These are phyloP conservation scores for Phortica magna DNA, from an alignment of 2,888 invertebrate genomes.

Conservation along the genomic window DNA sequence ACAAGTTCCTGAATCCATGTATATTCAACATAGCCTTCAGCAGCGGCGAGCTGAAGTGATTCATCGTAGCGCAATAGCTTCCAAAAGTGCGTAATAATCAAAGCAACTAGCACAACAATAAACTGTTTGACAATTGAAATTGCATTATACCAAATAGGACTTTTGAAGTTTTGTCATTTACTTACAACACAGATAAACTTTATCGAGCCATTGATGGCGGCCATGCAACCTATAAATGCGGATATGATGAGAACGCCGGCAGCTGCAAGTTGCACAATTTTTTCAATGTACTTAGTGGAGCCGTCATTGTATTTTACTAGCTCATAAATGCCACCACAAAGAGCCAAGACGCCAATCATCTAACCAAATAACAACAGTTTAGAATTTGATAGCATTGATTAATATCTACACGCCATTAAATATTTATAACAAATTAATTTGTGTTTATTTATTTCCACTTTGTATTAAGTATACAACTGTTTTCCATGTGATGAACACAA, in stretches of 20 bases:
- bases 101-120: conserved; percentile 53
- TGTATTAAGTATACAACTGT: neutral
- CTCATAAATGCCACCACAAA: conserved; percentile 64
- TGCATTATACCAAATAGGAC: neutral
- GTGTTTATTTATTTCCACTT: conserved; percentile 1
- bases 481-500: neutral
- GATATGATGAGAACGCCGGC: conserved; percentile 60
- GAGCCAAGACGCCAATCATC: conserved; percentile 65
- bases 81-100: conserved; percentile 66
- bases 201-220: conserved; percentile 69
- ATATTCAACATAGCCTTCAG: conserved; percentile 61
- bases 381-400: conserved; percentile 38
- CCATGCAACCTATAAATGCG: conserved; percentile 67
- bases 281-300: conserved; percentile 60
- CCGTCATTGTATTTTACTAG: conserved; percentile 61
- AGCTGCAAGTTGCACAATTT: conserved; percentile 59
- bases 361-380: conserved; percentile 41
- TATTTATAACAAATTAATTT: conserved; percentile 32
- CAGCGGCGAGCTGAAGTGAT: conserved; percentile 52
- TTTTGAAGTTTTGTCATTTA: neutral
- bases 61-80: conserved; percentile 65
- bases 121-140: conserved; percentile 51
- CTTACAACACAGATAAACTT: conserved; percentile 66
- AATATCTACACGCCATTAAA: conserved; percentile 41
- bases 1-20: conserved; percentile 66